Evolutionary conservation across 2,888 invertebrate species (phyloP).

Genomic region (Yponomeuta sedellus): DNA sequence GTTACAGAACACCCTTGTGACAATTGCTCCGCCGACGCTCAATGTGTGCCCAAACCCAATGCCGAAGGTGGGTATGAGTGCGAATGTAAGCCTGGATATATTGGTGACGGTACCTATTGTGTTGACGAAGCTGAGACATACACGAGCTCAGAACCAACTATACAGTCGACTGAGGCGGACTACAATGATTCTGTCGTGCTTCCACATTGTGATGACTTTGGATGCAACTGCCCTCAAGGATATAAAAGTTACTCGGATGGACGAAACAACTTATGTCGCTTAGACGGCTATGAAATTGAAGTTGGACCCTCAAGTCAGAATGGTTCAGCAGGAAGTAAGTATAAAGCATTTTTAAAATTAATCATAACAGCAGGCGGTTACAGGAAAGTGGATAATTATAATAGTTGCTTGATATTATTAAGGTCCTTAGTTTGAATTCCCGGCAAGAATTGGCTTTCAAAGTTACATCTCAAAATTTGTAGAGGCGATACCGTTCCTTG

Average conservation of each 20-base stretch:
- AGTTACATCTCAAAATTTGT: too few relatives aligned
- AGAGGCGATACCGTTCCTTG: too few relatives aligned
- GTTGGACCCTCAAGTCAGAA: not conserved
- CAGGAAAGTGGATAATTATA: too few relatives aligned
- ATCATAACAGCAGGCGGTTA: too few relatives aligned
- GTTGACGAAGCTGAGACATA: constrained; percentile 24
- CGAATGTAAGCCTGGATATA: constrained; percentile 80
- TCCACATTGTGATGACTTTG: constrained; percentile 43
- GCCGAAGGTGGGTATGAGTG: constrained; percentile 52
- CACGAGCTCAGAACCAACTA: constrained; percentile 15
- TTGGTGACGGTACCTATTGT: constrained; percentile 80
- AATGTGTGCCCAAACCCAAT: constrained; percentile 39
- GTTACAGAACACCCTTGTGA: constrained; percentile 28
- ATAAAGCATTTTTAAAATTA: too few relatives aligned
- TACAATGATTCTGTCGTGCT: constrained; percentile 54
- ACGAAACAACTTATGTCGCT: constrained; percentile 43
- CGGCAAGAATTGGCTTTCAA: too few relatives aligned
- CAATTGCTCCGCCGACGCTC: constrained; percentile 48
- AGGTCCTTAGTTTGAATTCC: too few relatives aligned
- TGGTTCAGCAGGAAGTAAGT: constrained; percentile 7
- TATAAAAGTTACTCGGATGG: constrained; percentile 39
- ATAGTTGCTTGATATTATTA: too few relatives aligned
- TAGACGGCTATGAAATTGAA: constrained; percentile 27
- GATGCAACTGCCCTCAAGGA: constrained; percentile 51
- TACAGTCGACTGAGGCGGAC: constrained; percentile 38